Percentiles rank a stretch among this genome's conserved stretches.
Conservation (phyloP, 2,113 vertebrate genomes). For the Solea senegalensis region DNA sequence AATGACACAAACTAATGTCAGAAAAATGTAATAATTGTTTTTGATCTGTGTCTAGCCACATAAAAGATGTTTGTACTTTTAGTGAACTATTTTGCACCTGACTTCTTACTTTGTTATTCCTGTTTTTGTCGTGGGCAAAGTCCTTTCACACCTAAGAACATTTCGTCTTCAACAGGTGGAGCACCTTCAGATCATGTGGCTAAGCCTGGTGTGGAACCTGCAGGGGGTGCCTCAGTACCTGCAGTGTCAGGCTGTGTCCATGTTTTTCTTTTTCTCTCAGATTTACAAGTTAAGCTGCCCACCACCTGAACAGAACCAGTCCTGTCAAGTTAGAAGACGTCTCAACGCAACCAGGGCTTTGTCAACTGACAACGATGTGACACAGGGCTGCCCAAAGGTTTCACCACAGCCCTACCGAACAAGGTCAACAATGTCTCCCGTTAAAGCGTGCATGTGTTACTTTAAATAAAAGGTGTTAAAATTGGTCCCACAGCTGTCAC, state of each 20-base stretch:
- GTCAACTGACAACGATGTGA: slow-evolving; percentile 82
- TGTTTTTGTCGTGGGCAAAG: neutral
- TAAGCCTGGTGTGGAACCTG: slow-evolving; percentile 76
- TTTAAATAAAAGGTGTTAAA: neutral
- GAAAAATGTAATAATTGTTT: too few relatives aligned
- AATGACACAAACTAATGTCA: too few relatives aligned
- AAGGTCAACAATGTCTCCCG: neutral
- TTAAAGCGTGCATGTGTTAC: neutral
- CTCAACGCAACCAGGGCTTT: slow-evolving; percentile 83
- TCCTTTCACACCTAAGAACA: neutral
- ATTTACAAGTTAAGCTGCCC: slow-evolving; percentile 78
- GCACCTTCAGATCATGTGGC: slow-evolving; percentile 81
- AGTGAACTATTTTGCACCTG: too few relatives aligned
- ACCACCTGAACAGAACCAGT: slow-evolving; percentile 70
- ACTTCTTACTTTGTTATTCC: too few relatives aligned
- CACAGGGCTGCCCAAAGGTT: slow-evolving; percentile 73
- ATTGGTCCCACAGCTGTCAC: neutral
- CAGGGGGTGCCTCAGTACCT: slow-evolving; percentile 85
- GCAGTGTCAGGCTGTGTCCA: slow-evolving; percentile 80
- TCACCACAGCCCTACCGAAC: neutral
- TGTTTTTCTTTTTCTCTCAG: slow-evolving; percentile 81
- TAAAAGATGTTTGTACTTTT: too few relatives aligned
- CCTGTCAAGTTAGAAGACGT: slow-evolving; percentile 70
- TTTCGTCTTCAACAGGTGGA: slow-evolving; percentile 24
- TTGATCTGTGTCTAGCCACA: too few relatives aligned